Base-by-base conservation (phyloP, 37 sponge, comb jelly and placozoan genomes). In the Theonella swinhoei region DNA sequence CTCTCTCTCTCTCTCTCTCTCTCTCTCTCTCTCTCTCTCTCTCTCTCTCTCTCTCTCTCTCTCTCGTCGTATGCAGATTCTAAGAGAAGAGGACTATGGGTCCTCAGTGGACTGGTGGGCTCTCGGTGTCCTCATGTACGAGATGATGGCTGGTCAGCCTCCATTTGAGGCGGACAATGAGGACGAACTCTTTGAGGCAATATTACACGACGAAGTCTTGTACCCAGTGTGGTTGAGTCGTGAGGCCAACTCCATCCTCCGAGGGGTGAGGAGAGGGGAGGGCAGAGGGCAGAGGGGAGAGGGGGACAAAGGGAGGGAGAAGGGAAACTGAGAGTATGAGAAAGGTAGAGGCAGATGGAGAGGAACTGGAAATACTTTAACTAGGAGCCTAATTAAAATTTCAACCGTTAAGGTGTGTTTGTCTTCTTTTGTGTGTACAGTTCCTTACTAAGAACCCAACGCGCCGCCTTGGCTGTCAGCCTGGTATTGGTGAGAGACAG, bases 71-170 rank as follows among this genome's bases (percentile, higher is more conserved):
- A 30, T 38, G 0, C 64, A 95, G 93, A 94, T 94, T 64, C 72
- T 96, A 38, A 85, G 91, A 64, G 99, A 99, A 68, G 82, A 83
- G 75, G 91, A 92, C 58, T 99, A 99, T 78, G 95, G 95, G 19
- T 40, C 90, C 40, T 89, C 94, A 58, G 99, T 99, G 14, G 99
- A 99, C 79, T 99, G 97, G 95, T 99, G 99, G 99, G 93, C 97
- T 1, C 89, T 99, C 41, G 99, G 99, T 23, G 97, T 99, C 58
- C 94, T 99, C 19, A 95, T 99, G 95, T 99, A 97, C 72, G 99
- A 99, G 80, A 99, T 99, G 99, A 88, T 99, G 89, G 95, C 97
- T 0, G 99, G 99, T 58, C 95, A 96, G 94, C 99, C 97, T 39
- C 99, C 99, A 14, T 99, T 96, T 73, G 99, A 99, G 78, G 99